Base-by-base conservation (phyloP, 2,113 vertebrate species). In the Megalops atlanticus region DNA sequence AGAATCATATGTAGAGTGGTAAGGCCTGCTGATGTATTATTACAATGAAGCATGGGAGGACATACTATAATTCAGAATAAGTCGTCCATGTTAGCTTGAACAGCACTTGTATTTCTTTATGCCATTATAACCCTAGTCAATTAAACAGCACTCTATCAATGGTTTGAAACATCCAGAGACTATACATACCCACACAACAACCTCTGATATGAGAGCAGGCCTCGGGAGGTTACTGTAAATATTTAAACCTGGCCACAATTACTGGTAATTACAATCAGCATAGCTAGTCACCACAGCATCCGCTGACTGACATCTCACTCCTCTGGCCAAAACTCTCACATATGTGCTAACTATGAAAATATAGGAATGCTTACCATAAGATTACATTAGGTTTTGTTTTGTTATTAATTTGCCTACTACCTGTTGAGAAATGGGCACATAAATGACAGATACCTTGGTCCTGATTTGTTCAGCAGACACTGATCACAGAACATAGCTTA, bases 181-280 rank as follows among this genome's bases (percentile, higher is more conserved):
- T n/a, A 24, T 31, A 31, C 58, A 31, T 64, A 31, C 58, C 58
- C n/a, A 64, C n/a, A 0, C n/a, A 0, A 10, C 12, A 64, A 64
- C 58, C 58, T 31, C 58, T 64, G 58, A 64, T 31, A 64, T 24
- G 24, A 64, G 58, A 27, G 11, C n/a, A 64, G 38, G 70, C 77
- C 68, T 21, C 24, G 7, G 41, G 68, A 79, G 41, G 35, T 31
- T 33, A 16, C 40, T 45, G 77, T 16, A 79, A 70, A 16, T 43
- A 7, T 31, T 21, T 31, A 40, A 68, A 68, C 68, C 64, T 73
- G 78, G 64, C 43, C 24, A 80, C 69, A 71, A 71, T 80, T 80
- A 47, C 39, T 35, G 33, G 70, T 72, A 80, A 72, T 80, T 80
- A 71, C 78, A 43, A 69, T 70, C 38, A 69, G 54, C 70, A 31